phyloP scores from a whole-genome alignment of 2,797 vertebrate species.

The Hipposideros larvatus region DNA sequence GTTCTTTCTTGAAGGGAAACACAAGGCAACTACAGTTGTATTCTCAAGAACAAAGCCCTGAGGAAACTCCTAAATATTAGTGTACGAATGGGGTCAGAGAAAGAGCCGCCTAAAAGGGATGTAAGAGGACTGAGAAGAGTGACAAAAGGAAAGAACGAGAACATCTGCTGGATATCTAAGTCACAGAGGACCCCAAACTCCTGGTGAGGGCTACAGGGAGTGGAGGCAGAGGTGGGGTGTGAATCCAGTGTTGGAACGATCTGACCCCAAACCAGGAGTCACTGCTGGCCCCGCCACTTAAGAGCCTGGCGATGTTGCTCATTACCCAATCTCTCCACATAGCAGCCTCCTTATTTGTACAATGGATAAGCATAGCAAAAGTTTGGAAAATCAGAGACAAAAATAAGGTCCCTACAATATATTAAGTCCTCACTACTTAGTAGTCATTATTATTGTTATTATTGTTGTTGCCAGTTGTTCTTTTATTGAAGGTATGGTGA shows the following conservation, averaged over 20 bases:
- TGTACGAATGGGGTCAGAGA: neutral
- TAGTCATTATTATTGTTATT: neutral
- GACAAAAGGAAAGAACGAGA: neutral
- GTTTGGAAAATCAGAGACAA: neutral
- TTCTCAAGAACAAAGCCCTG: neutral
- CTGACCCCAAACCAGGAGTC: neutral
- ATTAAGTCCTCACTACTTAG: neutral
- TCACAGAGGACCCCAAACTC: neutral
- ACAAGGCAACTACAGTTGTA: neutral
- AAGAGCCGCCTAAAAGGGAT: neutral
- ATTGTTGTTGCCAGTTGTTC: neutral
- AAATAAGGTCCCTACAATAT: neutral
- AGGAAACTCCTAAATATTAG: slow-evolving; percentile 1
- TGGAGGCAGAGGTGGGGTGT: neutral
- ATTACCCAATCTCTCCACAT: neutral
- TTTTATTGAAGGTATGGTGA: neutral
- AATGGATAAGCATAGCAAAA: neutral
- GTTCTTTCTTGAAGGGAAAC: slow-evolving; percentile 11
- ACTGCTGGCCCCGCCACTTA: neutral
- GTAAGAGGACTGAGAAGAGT: neutral
- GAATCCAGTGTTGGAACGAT: neutral
- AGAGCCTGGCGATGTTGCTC: neutral
- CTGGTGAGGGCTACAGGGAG: neutral
- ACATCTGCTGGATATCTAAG: neutral
- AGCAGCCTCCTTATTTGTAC: neutral